Evolutionary conservation across 2,113 vertebrate genomes (phyloP).

Genomic region (Siniperca chuatsi): DNA sequence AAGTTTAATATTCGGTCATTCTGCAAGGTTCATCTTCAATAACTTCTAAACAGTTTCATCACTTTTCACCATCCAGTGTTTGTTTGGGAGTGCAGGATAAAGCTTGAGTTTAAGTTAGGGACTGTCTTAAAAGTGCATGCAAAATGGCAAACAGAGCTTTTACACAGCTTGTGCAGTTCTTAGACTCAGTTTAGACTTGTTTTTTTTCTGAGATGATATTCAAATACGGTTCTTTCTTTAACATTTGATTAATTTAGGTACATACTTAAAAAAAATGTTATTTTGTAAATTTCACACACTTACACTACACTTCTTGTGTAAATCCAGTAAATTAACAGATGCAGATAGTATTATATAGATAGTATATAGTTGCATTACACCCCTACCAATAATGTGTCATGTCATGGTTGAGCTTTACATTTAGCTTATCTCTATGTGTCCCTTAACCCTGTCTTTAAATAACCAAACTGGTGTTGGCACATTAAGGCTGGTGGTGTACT

Average conservation of each 20-base stretch:
- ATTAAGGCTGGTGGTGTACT: conserved; percentile 4
- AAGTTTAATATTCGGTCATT: not conserved
- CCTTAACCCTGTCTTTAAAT: conserved; percentile 18
- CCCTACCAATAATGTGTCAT: not conserved
- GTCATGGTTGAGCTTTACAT: not conserved
- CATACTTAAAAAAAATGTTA: not conserved
- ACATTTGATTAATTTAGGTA: not conserved
- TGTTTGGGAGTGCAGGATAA: not conserved
- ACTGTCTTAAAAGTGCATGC: not conserved
- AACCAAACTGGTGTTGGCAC: not conserved
- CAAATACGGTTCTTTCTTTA: not conserved
- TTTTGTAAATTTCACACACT: not conserved
- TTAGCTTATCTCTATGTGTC: not conserved
- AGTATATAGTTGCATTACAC: not conserved
- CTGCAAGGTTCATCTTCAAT: not conserved
- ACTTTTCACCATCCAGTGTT: not conserved
- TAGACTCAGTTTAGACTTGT: not conserved
- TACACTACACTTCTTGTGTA: not conserved
- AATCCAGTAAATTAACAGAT: too few relatives aligned
- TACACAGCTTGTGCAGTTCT: not conserved
- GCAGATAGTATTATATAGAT: too few relatives aligned
- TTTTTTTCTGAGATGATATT: not conserved
- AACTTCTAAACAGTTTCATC: not conserved
- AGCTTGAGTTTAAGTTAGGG: not conserved
- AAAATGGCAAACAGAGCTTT: not conserved